Percentiles rank a stretch among this genome's conserved stretches.
Evolutionary conservation across 2,888 invertebrate species (phyloP).

Genomic region (Cephus pygmeus): DNA sequence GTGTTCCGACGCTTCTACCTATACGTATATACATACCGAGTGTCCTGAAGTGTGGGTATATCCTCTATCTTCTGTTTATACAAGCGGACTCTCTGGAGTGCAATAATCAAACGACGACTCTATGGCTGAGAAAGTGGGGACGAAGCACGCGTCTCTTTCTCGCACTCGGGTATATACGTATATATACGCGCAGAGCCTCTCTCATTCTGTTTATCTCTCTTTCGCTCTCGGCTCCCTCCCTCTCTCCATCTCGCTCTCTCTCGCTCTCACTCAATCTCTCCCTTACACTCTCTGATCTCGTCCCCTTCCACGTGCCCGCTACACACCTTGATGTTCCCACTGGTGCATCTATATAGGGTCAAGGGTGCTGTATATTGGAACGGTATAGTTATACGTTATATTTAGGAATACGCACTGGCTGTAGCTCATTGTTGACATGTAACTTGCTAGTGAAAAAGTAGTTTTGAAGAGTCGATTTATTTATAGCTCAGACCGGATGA

Average conservation of each 20-base stretch:
- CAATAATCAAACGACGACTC: neutral
- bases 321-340: neutral
- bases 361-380: neutral
- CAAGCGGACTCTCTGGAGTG: conserved; percentile 1
- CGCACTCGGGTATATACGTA: neutral
- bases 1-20: neutral
- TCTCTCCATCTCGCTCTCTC: conserved; percentile 14
- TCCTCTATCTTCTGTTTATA: neutral
- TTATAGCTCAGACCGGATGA: neutral
- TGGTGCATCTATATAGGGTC: neutral
- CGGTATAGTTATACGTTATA: neutral
- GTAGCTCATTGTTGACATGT: neutral
- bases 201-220: conserved; percentile 12
- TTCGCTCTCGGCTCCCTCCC: neutral
- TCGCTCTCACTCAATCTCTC: conserved; percentile 5
- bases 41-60: neutral
- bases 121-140: neutral
- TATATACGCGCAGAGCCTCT: neutral
- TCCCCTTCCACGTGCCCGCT: neutral
- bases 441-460: neutral
- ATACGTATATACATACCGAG: neutral
- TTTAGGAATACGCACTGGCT: neutral
- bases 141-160: neutral
- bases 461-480: neutral
- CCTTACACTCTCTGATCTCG: neutral